Evolutionary conservation across 2,797 vertebrate species (phyloP).

Genomic region (Botia kubotai): DNA sequence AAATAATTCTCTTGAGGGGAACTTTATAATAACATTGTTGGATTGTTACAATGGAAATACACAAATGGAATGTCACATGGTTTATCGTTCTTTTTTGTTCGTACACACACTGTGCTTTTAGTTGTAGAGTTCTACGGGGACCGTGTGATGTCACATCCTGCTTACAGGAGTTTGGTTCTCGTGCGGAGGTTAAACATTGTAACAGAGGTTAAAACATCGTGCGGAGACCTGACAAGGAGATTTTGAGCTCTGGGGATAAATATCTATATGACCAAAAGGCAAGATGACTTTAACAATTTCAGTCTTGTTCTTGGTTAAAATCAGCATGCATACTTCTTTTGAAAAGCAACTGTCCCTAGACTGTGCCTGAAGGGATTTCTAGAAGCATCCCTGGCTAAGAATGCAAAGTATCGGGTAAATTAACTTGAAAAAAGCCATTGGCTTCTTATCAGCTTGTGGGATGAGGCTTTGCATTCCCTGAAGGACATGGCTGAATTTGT

Average conservation of each 20-base stretch:
- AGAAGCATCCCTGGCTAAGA: conserved; percentile 45
- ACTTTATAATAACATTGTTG: conserved; percentile 69
- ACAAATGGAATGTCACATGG: conserved; percentile 64
- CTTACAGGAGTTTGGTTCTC: conserved; percentile 15
- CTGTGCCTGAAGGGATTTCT: conserved; percentile 37
- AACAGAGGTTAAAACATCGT: not conserved
- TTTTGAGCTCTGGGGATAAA: conserved; percentile 11
- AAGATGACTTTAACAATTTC: conserved; percentile 29
- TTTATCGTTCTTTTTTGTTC: conserved; percentile 32
- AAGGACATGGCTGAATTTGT: conserved; percentile 60
- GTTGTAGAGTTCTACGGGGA: conserved; percentile 10
- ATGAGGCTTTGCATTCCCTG: conserved; percentile 56
- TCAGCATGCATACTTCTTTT: conserved; percentile 12
- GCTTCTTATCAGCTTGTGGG: conserved; percentile 61
- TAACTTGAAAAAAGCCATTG: conserved; percentile 56
- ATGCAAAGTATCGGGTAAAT: conserved; percentile 56
- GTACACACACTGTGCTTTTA: conserved; percentile 23
- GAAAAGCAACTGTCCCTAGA: conserved; percentile 13
- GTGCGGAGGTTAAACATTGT: conserved; percentile 24
- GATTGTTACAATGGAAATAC: conserved; percentile 68
- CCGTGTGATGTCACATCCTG: not conserved
- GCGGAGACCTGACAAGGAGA: conserved; percentile 46
- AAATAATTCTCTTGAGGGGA: conserved; percentile 79
- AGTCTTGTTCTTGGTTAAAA: conserved; percentile 25
- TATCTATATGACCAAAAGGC: not conserved